Base-by-base conservation (phyloP, 2,113 vertebrate genomes). In the Tupaia tana region DNA sequence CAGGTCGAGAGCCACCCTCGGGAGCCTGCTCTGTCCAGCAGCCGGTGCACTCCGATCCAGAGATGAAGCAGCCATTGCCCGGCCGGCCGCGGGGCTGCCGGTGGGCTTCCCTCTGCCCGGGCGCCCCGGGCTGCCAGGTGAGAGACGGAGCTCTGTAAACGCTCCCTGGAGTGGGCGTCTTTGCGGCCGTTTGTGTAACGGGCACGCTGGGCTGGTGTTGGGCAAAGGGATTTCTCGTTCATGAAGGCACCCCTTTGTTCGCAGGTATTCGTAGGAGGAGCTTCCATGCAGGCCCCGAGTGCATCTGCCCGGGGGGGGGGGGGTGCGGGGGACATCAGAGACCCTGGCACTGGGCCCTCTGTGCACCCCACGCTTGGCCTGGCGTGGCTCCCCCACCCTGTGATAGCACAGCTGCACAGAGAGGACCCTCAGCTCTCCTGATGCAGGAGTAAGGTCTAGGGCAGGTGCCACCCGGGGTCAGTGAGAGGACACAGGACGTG, bases 241-340 rank as follows among this genome's bases (percentile, higher is more conserved):
- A 6, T 77, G 71, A 96, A 96, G 80, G 52, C 29, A 54, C 9
- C 24, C 22, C 92, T 95, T 91, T 94, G 94, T 93, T 90, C 54
- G 8, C 29, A 67, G 63, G 43, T 58, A 34, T 43, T 54, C 84
- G 12, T 31, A 6, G 13, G 16, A 83, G 69, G 6, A 7, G 29
- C 73, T 88, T 43, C 79, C 77, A 66, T 3, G 9, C 34, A 16
- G 61, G 73, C 71, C 77, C 66, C 11, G 2, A 0, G 10, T 2
- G 56, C 69, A 61, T 64, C 74, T 67, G 90, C 74, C 90, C 84
- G 4, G 29, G 12, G 63, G 91, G 29, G 20, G 29, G 2, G 15
- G 1, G 0, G 8, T 24, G 67, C 27, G 7, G 14, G 71, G 66
- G 19, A 71, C 43, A 3, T 14, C 52, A 0, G 5, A 91, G 70